A percentile compares a stretch with the other conserved stretches of the same genome.
phyloP scores from a whole-genome alignment of 2,888 invertebrate genomes.

The Pyrrhia umbra region DNA sequence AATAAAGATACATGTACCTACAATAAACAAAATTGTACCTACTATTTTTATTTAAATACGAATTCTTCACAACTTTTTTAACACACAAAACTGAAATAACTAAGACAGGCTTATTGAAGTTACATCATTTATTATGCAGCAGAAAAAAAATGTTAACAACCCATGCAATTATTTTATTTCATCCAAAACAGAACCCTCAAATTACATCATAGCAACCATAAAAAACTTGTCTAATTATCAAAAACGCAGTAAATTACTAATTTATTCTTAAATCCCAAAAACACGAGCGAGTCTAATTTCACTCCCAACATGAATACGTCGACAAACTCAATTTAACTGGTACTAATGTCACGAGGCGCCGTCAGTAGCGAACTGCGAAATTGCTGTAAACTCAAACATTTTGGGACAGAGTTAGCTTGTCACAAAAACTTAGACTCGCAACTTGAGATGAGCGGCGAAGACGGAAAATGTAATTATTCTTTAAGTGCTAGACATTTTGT shows the following conservation, averaged over 20 bases:
- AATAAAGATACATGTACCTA: too few relatives aligned
- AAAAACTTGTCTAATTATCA: not conserved
- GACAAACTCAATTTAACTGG: constrained; percentile 69
- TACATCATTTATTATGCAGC: too few relatives aligned
- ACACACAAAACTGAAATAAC: too few relatives aligned
- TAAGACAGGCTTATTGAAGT: too few relatives aligned
- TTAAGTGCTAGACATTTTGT: constrained; percentile 23
- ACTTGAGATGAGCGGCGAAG: constrained; percentile 46
- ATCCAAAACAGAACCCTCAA: too few relatives aligned
- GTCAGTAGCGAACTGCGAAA: constrained; percentile 70
- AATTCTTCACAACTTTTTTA: too few relatives aligned
- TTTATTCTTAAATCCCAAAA: constrained; percentile 26
- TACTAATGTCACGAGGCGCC: constrained; percentile 63
- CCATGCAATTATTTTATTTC: too few relatives aligned
- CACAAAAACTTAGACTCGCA: constrained; percentile 80
- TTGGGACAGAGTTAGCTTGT: constrained; percentile 78
- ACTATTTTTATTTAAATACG: too few relatives aligned
- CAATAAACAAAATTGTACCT: too few relatives aligned
- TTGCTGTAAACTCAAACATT: constrained; percentile 78
- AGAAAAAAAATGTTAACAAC: too few relatives aligned
- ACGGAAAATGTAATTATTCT: constrained; percentile 36
- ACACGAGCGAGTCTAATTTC: constrained; percentile 57
- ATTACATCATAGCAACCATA: not conserved
- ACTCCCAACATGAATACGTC: constrained; percentile 61
- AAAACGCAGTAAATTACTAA: not conserved